Evolutionary conservation across 2,888 invertebrate genomes (phyloP), one percentile per base, ranked within the genome.

Genomic region (Thereva nobilitata): DNA sequence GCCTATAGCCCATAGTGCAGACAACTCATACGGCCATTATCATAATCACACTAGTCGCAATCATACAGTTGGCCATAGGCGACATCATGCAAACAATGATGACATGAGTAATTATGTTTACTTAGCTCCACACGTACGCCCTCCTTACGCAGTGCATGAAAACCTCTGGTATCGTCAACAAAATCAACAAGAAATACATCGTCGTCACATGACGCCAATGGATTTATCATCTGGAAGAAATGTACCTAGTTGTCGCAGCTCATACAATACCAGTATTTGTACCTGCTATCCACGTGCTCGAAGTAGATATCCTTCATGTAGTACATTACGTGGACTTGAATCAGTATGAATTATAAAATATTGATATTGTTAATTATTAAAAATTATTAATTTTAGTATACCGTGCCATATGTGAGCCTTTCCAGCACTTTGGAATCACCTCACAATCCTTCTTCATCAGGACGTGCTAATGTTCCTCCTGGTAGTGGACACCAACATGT

Each of bases 81-180:
- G 70, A 5, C 50, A 49, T 66, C 68, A 72, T 67, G 63, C 68
- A 10, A 66, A 67, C 35, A 67, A 70, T 7, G 40, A 75, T 70
- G 9, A 74, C 70, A 10, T 72, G 72, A 69, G 71, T 72, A 5
- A 74, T 72, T 52, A 73, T 74, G 23, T 73, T 73, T 67, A 75
- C 72, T 49, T 40, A 50, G 55, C 64, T 37, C 38, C 68, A 72
- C 65, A 76, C 72, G 75, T 76, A 2, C 84, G 86, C 10, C 86
- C 89, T 54, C 87, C 90, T 52, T 89, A 90, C 80, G 85, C 89
- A 5, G 84, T 89, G 5, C 91, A 91, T 77, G 89, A 90, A 74
- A 84, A 89, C 68, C 80, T 91, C 49, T 90, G 90, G 90, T 86
- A 88, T 70, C 84, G 87, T 0, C 91, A 91, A 73, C 90, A 91